Percentiles rank a stretch among this genome's conserved stretches.
These are phyloP conservation scores for Homarus americanus DNA, from an alignment of 1,140 invertebrate genomes.

Conservation along the genomic window DNA sequence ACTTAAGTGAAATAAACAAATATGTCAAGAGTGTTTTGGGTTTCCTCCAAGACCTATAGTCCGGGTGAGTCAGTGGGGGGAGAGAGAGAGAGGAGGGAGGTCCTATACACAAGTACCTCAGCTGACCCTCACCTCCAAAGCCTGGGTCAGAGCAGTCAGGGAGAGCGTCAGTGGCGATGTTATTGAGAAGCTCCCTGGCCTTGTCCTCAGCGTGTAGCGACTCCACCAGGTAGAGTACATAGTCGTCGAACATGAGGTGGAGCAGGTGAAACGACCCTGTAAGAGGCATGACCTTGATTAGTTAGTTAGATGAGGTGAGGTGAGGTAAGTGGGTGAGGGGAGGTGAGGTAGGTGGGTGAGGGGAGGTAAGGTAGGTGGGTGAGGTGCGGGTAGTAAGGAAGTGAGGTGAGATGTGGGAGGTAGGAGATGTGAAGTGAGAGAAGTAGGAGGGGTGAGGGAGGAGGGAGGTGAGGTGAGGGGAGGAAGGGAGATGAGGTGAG, in stretches of 20 bases:
- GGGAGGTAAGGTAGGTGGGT: background rate
- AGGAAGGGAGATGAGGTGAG: too few species aligned
- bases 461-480: too few species aligned
- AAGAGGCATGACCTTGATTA: conserved; percentile 42
- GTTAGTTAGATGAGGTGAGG: background rate
- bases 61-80: too few species aligned
- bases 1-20: too few species aligned
- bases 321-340: background rate
- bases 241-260: conserved; percentile 81
- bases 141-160: conserved; percentile 75
- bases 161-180: conserved; percentile 77
- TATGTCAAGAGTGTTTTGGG: too few species aligned
- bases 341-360: background rate
- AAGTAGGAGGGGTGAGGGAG: too few species aligned
- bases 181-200: conserved; percentile 78
- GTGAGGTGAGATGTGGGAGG: too few species aligned
- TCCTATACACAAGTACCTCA: too few species aligned
- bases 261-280: conserved; percentile 81
- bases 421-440: too few species aligned
- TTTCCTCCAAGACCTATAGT: too few species aligned
- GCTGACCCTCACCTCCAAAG: conserved; percentile 75
- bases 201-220: conserved; percentile 77
- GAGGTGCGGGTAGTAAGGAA: too few species aligned
- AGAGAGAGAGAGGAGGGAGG: too few species aligned
- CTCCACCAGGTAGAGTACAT: conserved; percentile 80